phyloP scores from a whole-genome alignment of 35 echinoderm and acorn worm genomes.

The Heliocidaris erythrogramma region DNA sequence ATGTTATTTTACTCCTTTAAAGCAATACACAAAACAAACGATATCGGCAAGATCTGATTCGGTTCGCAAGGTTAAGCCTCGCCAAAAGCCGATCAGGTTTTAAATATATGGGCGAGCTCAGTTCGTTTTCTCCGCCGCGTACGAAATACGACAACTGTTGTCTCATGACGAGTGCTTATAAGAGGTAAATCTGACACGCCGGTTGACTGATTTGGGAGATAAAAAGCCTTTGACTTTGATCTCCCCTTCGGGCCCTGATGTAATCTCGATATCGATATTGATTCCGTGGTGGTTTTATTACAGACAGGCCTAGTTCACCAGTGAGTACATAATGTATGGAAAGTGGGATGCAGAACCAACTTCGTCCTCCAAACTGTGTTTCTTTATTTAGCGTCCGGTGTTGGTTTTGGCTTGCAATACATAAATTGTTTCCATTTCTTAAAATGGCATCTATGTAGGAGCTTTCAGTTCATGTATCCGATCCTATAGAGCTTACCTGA shows the following conservation, averaged over 20 bases:
- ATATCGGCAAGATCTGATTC: not conserved
- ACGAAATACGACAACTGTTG: not conserved
- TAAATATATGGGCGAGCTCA: not conserved
- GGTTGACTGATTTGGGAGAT: not conserved
- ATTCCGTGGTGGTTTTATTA: not conserved
- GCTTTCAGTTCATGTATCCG: not conserved
- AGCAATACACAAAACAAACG: not conserved
- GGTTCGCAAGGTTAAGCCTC: not conserved
- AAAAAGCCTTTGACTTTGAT: not conserved
- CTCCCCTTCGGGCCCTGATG: not conserved
- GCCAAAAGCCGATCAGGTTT: not conserved
- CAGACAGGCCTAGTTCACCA: not conserved
- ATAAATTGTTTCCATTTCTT: not conserved
- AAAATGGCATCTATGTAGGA: not conserved
- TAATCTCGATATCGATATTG: slow-evolving; percentile 13
- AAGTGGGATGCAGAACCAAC: not conserved
- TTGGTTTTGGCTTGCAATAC: not conserved
- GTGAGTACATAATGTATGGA: not conserved
- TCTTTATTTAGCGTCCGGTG: not conserved
- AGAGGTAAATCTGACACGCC: not conserved
- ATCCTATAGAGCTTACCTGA: not conserved
- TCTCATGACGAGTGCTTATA: not conserved
- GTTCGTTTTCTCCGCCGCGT: not conserved
- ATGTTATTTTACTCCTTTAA: not conserved
- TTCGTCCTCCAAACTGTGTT: not conserved